phyloP scores from a whole-genome alignment of 2,113 vertebrate species.

The Colius striatus region DNA sequence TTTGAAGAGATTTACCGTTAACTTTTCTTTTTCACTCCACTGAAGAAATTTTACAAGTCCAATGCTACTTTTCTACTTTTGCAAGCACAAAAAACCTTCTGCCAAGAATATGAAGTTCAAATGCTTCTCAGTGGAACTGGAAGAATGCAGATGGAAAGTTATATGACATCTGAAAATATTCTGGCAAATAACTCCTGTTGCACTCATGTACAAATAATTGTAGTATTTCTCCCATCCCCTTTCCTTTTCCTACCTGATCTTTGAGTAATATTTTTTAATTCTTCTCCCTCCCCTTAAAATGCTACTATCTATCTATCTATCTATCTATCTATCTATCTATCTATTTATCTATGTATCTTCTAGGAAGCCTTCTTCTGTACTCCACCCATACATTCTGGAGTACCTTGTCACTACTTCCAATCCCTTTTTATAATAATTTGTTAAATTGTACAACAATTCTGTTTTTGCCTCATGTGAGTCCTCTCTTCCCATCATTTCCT shows the following conservation, averaged over 20 bases:
- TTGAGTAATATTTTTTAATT: not conserved
- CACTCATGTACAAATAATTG: not conserved
- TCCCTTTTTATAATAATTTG: not conserved
- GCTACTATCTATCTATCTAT: not conserved
- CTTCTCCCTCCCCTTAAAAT: not conserved
- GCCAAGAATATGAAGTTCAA: not conserved
- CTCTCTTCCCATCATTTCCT: not conserved
- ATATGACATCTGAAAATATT: not conserved
- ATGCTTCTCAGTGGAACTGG: not conserved
- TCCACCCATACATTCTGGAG: not conserved
- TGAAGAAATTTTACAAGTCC: not conserved
- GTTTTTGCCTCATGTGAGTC: not conserved
- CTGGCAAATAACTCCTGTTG: not conserved
- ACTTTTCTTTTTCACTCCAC: not conserved
- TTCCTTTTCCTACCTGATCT: not conserved
- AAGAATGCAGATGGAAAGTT: not conserved
- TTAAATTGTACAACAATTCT: not conserved
- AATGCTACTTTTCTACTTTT: not conserved
- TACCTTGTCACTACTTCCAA: not conserved
- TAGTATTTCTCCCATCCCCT: not conserved
- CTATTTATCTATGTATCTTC: not conserved
- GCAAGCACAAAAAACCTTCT: not conserved
- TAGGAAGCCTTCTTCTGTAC: not conserved
- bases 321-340: not conserved
- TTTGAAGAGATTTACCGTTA: not conserved